Evolutionary conservation across 2,888 invertebrate genomes (phyloP), one percentile per base, ranked within the genome.

Genomic region (Cryptus viduatorius): DNA sequence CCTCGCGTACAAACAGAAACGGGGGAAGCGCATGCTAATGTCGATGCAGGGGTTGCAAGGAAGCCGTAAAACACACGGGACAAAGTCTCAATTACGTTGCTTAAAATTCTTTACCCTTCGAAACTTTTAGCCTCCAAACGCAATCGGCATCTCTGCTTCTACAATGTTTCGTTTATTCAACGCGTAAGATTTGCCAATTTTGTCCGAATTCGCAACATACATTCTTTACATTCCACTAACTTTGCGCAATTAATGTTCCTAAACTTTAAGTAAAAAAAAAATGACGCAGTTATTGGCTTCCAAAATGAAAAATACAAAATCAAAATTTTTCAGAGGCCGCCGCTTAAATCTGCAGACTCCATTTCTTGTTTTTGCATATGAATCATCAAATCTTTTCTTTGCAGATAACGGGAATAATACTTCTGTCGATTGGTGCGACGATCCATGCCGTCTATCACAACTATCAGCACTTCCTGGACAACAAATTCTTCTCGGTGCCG

Each of bases 381-480:
- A 37, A 37, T 24, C 24, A 24, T 8, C 1, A 37, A 37, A 7
- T 37, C 7, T 7, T 19, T 19, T 14, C 12, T 75, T 73, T 75
- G 19, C 95, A 98, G 98, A 95, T 98, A 88, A 97, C 97, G 59
- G 98, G 98, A 46, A 95, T 98, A 86, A 96, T 96, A 82, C 94
- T 98, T 79, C 95, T 98, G 86, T 95, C 96, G 42, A 96, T 96
- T 77, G 98, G 98, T 82, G 95, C 96, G 44, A 96, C 96, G 1
- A 96, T 96, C 69, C 95, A 96, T 89, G 94, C 96, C 1, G 95
- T 96, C 10, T 96, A 96, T 90, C 95, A 95, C 88, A 95, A 95
- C 65, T 97, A 97, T 93, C 94, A 96, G 85, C 94, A 95, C 87
- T 96, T 97, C 89, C 94, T 97, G 10, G 96, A 96, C 79, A 94